phyloP scores from a whole-genome alignment of 2,888 invertebrate species.

The Melipona beecheii region DNA sequence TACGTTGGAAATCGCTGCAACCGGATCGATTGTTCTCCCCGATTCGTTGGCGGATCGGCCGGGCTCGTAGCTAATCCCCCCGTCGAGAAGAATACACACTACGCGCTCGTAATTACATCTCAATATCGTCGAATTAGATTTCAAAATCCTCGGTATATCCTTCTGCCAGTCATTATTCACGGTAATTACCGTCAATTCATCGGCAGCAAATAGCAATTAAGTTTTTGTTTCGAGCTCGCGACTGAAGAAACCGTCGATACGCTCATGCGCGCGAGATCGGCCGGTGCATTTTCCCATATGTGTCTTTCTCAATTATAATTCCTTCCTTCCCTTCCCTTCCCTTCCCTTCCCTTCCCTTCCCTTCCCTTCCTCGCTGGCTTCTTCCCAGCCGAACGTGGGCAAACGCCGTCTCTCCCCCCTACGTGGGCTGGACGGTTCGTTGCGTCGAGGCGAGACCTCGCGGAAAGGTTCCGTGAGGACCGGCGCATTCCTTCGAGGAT shows the following conservation, averaged over 20 bases:
- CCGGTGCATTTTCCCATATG: constrained; percentile 16
- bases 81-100: background rate
- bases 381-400: too few relatives aligned
- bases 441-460: background rate
- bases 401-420: too few relatives aligned
- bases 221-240: constrained; percentile 11
- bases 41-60: background rate
- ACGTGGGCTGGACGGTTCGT: background rate
- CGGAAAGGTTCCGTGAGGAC: constrained; percentile 13
- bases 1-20: background rate
- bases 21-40: background rate
- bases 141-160: constrained; percentile 5
- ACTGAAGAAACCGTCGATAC: constrained; percentile 15
- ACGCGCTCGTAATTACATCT: constrained; percentile 4
- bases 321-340: background rate
- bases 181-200: constrained; percentile 38
- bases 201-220: constrained; percentile 39
- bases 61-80: background rate
- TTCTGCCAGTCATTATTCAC: constrained; percentile 25
- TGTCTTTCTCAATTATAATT: background rate
- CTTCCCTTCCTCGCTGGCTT: too few relatives aligned
- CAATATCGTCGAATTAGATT: constrained; percentile 20
- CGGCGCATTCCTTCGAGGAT: background rate
- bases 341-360: too few relatives aligned
- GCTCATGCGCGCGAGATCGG: background rate